A percentile compares a stretch with the other conserved stretches of the same genome.
These are phyloP conservation scores for Rhinoderma darwinii DNA, from an alignment of 2,113 vertebrate genomes.

Conservation along the genomic window DNA sequence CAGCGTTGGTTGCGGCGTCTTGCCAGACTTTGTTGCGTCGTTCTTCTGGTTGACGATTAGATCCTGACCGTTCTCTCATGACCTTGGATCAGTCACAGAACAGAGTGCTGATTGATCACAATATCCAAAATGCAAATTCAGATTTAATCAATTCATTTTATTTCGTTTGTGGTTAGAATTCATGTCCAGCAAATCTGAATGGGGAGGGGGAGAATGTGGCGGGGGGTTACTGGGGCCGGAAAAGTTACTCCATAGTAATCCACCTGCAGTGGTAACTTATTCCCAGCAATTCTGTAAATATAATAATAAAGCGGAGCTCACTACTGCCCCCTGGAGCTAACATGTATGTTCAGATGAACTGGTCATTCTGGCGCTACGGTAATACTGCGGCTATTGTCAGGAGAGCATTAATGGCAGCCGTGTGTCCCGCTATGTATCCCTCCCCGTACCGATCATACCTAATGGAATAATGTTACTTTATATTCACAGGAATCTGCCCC, in stretches of 20 bases:
- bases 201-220: background rate
- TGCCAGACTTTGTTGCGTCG: background rate
- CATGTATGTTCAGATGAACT: too few relatives aligned
- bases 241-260: background rate
- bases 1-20: background rate
- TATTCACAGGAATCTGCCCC: constrained; percentile 86
- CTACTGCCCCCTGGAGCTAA: background rate
- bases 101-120: background rate
- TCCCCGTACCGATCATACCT: too few relatives aligned
- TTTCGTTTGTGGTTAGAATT: background rate
- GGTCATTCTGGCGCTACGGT: too few relatives aligned
- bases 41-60: background rate
- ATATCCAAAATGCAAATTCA: background rate
- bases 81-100: background rate
- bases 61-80: background rate
- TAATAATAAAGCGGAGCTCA: background rate
- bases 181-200: too few relatives aligned
- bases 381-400: too few relatives aligned
- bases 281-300: background rate
- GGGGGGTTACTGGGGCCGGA: background rate
- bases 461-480: background rate
- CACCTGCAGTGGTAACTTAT: background rate
- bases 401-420: too few relatives aligned
- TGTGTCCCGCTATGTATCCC: too few relatives aligned
- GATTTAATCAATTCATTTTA: background rate